These are phyloP conservation scores for Clepsis dumicolana DNA, from an alignment of 2,888 invertebrate genomes.

Conservation along the genomic window DNA sequence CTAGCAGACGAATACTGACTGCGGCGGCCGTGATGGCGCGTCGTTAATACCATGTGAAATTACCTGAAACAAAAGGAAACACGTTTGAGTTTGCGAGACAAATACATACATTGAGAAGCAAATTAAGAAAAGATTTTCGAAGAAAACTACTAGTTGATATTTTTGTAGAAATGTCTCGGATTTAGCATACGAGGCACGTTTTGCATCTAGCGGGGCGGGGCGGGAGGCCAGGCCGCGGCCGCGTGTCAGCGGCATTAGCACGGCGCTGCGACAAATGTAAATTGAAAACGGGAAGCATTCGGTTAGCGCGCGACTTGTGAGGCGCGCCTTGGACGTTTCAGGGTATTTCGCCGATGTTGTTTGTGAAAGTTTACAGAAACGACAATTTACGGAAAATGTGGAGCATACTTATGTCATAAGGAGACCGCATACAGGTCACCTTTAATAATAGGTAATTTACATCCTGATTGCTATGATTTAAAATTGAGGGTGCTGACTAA, in stretches of 20 bases:
- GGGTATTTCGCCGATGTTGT: neutral
- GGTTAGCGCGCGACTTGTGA: neutral
- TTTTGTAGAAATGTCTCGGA: neutral
- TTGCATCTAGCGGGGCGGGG: constrained; percentile 17
- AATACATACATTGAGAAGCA: neutral
- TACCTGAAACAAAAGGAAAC: constrained; percentile 22
- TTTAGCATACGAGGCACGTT: constrained; percentile 35
- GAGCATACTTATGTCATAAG: too few relatives aligned
- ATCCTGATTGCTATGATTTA: too few relatives aligned
- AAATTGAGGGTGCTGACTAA: too few relatives aligned
- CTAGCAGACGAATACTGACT: neutral
- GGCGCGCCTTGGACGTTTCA: neutral
- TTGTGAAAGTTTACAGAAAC: neutral
- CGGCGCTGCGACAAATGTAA: constrained; percentile 24
- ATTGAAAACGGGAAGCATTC: constrained; percentile 4
- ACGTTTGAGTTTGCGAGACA: neutral
- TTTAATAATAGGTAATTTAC: too few relatives aligned
- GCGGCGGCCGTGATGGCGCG: neutral
- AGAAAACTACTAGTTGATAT: neutral
- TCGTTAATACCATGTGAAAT: neutral
- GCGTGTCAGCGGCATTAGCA: constrained; percentile 27
- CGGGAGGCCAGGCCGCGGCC: neutral
- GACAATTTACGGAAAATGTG: neutral
- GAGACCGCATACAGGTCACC: too few relatives aligned
- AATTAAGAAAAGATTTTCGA: constrained; percentile 28